phyloP scores from a whole-genome alignment of 1,140 invertebrate genomes.

The Drosophila eugracilis region DNA sequence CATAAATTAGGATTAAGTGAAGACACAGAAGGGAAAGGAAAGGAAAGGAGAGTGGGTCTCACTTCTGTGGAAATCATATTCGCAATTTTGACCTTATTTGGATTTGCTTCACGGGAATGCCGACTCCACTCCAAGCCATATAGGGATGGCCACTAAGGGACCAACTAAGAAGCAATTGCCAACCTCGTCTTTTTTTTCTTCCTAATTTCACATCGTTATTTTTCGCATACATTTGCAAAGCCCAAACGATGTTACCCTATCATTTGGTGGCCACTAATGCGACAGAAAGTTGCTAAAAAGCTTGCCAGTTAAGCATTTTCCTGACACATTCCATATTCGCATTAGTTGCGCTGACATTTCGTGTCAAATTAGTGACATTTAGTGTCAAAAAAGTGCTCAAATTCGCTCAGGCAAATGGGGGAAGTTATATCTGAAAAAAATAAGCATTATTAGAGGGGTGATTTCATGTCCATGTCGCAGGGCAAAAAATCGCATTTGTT shows the following conservation, averaged over 20 bases:
- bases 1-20: constrained; percentile 80
- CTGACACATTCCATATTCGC: constrained; percentile 48
- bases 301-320: constrained; percentile 46
- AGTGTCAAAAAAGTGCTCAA: constrained; percentile 68
- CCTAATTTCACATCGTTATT: constrained; percentile 49
- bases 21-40: not conserved
- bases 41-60: constrained; percentile 7
- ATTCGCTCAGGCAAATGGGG: constrained; percentile 23
- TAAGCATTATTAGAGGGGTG: constrained; percentile 29
- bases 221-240: constrained; percentile 13
- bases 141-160: constrained; percentile 57
- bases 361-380: constrained; percentile 79
- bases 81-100: constrained; percentile 79
- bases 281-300: constrained; percentile 48
- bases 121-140: constrained; percentile 27
- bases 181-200: not conserved
- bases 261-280: constrained; percentile 47
- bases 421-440: constrained; percentile 16
- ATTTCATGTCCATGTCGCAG: constrained; percentile 7
- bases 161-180: constrained; percentile 47
- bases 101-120: constrained; percentile 43
- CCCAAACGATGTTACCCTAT: constrained; percentile 4
- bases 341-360: constrained; percentile 69
- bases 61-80: constrained; percentile 72
- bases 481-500: not conserved